Percentiles rank a stretch among this genome's conserved stretches.
Evolutionary conservation across 2,797 vertebrate genomes (phyloP).

Genomic region (Trachops cirrhosus): DNA sequence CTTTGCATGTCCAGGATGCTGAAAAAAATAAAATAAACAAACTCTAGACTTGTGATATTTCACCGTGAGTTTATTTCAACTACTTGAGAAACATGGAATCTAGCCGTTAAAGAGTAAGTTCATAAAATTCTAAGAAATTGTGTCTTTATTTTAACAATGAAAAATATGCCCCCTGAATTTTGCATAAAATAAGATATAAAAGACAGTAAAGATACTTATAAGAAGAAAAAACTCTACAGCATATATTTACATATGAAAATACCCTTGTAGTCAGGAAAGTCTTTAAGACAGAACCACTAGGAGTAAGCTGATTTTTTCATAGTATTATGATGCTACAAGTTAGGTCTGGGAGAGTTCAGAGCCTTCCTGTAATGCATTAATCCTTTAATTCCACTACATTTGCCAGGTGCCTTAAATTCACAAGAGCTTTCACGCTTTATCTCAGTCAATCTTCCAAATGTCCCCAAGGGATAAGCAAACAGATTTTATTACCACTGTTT

Average conservation of each 20-base stretch:
- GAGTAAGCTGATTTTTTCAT: not conserved
- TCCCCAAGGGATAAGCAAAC: not conserved
- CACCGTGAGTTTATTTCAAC: not conserved
- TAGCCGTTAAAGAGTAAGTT: not conserved
- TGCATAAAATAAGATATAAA: not conserved
- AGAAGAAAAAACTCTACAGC: not conserved
- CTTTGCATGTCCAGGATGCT: not conserved
- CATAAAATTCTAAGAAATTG: conserved; percentile 1
- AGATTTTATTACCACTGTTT: conserved; percentile 8
- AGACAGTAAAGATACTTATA: not conserved
- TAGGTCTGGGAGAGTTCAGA: not conserved
- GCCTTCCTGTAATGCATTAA: not conserved
- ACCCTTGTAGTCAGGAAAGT: not conserved
- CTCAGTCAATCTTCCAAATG: not conserved
- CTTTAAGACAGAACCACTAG: not conserved
- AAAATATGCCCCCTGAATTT: not conserved
- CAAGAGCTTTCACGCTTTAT: not conserved
- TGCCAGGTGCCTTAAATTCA: not conserved
- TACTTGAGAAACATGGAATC: not conserved
- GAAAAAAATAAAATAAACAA: not conserved
- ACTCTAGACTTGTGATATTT: not conserved
- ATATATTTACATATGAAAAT: not conserved
- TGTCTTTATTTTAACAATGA: not conserved
- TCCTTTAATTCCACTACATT: conserved; percentile 11
- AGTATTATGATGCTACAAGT: not conserved